Percentiles rank a stretch among this genome's conserved stretches.
Evolutionary conservation across 2,797 vertebrate genomes (phyloP).

Genomic region (Melanotaenia nigrans): DNA sequence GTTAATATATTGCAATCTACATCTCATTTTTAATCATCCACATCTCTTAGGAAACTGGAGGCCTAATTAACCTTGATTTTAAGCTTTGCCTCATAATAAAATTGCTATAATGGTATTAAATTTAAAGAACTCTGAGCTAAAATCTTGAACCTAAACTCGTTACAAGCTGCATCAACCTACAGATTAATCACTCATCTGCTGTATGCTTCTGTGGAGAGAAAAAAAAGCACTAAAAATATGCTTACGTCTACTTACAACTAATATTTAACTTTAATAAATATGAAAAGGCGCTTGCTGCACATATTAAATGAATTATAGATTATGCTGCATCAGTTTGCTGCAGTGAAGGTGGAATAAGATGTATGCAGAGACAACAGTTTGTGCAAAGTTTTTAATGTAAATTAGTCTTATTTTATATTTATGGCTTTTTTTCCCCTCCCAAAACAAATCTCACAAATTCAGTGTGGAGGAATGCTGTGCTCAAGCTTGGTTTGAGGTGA

Average conservation of each 20-base stretch:
- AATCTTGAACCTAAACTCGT: constrained; percentile 26
- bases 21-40: not conserved
- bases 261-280: constrained; percentile 38
- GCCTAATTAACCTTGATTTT: constrained; percentile 19
- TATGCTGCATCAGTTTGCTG: constrained; percentile 10
- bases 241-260: constrained; percentile 8
- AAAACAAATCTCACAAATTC: not conserved
- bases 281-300: constrained; percentile 14
- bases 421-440: not conserved
- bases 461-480: constrained; percentile 5
- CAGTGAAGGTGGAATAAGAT: constrained; percentile 7
- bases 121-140: constrained; percentile 13
- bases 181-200: constrained; percentile 26
- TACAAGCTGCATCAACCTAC: constrained; percentile 24
- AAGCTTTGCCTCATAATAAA: constrained; percentile 7
- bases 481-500: constrained; percentile 37
- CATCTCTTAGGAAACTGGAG: not conserved
- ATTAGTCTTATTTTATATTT: not conserved
- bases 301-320: constrained; percentile 24
- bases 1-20: not conserved
- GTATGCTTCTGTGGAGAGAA: not conserved
- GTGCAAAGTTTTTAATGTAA: not conserved
- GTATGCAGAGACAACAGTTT: not conserved
- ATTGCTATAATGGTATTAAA: constrained; percentile 1
- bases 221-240: not conserved